Base-by-base conservation (phyloP, 2,797 vertebrate genomes). In the Urocyon cinereoargenteus region DNA sequence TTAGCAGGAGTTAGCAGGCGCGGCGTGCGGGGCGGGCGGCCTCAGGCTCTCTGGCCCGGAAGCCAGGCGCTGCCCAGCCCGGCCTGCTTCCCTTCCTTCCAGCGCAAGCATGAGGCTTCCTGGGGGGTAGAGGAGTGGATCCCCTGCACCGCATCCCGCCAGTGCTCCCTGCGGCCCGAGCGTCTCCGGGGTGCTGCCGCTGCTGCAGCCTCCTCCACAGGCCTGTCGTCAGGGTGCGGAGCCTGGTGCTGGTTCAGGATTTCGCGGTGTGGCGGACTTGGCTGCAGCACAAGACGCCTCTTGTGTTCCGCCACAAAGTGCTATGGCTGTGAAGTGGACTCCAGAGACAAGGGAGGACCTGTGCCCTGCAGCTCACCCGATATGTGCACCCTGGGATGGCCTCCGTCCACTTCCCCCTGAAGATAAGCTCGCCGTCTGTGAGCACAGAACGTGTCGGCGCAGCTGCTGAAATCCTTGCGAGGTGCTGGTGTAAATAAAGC, bases 11-110 rank as follows among this genome's bases (percentile, higher is more conserved):
- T 28, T 19, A 31, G 9, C 31, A 12, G 59, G 55, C 2, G n/a
- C 36, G 64, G 40, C 57, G 34, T 8, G 21, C 0, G 0, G 13
- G 24, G 34, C 0, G 64, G 31, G 3, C 6, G 15, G 28, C 18
- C 13, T 13, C 26, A 73, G 36, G n/a, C 14, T 75, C 28, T 14
- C 15, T 4, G 24, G 24, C 28, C 51, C 49, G 31, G 11, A 24
- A 16, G 28, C 9, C 19, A 22, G 28, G 31, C 2, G 6, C 14
- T 13, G 31, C 22, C 21, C 61, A 22, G 24, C 66, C 10, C 66
- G n/a, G 55, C 45, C 26, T 8, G 19, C 24, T 40, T 59, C 40
- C 28, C 51, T n/a, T 21, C 22, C 21, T 18, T 34, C 40, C 21
- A 6, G 13, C 28, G 53, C 7, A 18, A 79, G 8, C 24, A 9